These are phyloP conservation scores for Lithophane socia DNA, from an alignment of 2,888 invertebrate species.

Conservation along the genomic window DNA sequence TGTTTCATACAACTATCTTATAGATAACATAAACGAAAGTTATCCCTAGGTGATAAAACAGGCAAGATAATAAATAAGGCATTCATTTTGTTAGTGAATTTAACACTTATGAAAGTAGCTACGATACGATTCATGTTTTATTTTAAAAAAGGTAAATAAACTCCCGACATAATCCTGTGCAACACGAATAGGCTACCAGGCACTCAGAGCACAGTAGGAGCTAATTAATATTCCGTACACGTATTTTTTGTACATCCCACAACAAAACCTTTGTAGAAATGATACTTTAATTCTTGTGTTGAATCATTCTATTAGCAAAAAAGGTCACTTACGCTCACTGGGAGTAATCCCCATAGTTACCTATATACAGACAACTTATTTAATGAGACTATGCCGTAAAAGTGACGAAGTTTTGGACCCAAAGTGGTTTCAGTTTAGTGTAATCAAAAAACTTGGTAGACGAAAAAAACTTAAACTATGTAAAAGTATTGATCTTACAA, in stretches of 20 bases:
- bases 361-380: background rate
- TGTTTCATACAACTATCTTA: too few relatives aligned
- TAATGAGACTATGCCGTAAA: background rate
- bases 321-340: background rate
- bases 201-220: conserved; percentile 34
- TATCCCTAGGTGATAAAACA: background rate
- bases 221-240: conserved; percentile 53
- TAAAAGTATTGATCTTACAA: too few relatives aligned
- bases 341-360: background rate
- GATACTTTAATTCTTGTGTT: conserved; percentile 32
- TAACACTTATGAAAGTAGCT: background rate
- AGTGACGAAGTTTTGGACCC: background rate
- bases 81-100: background rate
- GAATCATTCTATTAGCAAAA: conserved; percentile 32
- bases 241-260: conserved; percentile 44
- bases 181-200: conserved; percentile 48
- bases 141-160: conserved; percentile 21
- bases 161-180: conserved; percentile 27
- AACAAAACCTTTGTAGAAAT: conserved; percentile 41
- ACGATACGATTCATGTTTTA: background rate
- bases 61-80: background rate
- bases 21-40: background rate
- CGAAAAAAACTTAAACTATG: too few relatives aligned
- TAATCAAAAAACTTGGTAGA: too few relatives aligned
- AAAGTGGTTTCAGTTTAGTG: too few relatives aligned